Percentiles rank a stretch among this genome's conserved stretches.
Conservation (phyloP, 2,113 vertebrate species). For the Saiga tatarica region DNA sequence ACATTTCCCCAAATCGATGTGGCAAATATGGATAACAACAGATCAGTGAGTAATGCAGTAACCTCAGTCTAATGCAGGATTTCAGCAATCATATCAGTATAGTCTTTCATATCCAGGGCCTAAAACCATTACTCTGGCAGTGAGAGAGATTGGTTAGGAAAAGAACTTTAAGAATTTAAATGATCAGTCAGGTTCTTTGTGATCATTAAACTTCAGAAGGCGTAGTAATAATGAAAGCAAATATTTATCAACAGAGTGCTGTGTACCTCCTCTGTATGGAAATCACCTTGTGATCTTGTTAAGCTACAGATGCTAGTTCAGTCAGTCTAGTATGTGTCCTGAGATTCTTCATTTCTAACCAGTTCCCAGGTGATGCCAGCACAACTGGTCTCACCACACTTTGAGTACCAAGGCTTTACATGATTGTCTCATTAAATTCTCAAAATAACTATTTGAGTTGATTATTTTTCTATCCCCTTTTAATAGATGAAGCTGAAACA, state of each 20-base stretch:
- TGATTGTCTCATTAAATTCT: neutral
- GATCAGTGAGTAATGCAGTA: neutral
- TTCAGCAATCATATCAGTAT: neutral
- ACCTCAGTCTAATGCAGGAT: neutral
- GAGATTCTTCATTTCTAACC: neutral
- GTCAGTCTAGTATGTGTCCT: neutral
- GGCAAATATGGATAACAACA: neutral
- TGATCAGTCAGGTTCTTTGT: neutral
- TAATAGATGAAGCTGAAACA: neutral
- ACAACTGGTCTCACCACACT: neutral
- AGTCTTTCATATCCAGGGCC: neutral
- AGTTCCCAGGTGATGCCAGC: neutral
- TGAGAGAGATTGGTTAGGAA: neutral
- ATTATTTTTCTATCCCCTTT: neutral
- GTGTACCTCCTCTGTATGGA: neutral
- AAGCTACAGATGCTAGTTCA: neutral
- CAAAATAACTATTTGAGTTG: neutral
- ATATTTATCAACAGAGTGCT: neutral
- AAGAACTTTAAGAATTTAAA: neutral
- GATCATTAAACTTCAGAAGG: neutral
- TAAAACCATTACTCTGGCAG: neutral
- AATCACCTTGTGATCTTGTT: neutral
- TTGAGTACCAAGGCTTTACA: neutral
- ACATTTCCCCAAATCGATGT: neutral
- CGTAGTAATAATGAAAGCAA: neutral